These are phyloP conservation scores for Ceriagrion tenellum DNA, from an alignment of 2,888 invertebrate species.

Conservation along the genomic window DNA sequence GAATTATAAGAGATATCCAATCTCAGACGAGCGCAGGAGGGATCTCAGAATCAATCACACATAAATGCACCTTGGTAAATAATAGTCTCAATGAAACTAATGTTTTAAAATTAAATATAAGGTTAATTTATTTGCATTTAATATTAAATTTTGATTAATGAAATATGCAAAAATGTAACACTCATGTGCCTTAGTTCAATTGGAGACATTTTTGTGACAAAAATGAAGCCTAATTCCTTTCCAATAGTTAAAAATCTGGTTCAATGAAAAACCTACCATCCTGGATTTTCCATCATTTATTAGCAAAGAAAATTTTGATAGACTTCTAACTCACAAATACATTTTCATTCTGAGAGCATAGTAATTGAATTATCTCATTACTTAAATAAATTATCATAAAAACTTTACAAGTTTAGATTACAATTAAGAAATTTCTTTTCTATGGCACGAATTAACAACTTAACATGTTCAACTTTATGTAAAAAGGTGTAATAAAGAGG, in stretches of 20 bases:
- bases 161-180: not conserved
- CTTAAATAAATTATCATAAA: not conserved
- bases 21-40: not conserved
- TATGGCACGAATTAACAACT: not conserved
- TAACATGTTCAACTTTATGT: not conserved
- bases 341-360: not conserved
- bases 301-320: not conserved
- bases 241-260: not conserved
- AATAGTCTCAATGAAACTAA: not conserved
- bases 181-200: not conserved
- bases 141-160: not conserved
- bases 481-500: not conserved
- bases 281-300: not conserved
- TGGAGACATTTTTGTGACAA: not conserved
- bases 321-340: not conserved
- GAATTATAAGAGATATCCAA: not conserved
- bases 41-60: not conserved
- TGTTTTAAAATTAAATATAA: not conserved
- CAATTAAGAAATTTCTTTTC: not conserved
- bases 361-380: not conserved
- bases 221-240: not conserved
- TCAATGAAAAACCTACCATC: not conserved
- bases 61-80: not conserved
- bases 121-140: not conserved
- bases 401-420: not conserved